Percentiles rank a stretch among this genome's conserved stretches.
Evolutionary conservation across 2,888 invertebrate genomes (phyloP).

Genomic region (Orthosia incerta): DNA sequence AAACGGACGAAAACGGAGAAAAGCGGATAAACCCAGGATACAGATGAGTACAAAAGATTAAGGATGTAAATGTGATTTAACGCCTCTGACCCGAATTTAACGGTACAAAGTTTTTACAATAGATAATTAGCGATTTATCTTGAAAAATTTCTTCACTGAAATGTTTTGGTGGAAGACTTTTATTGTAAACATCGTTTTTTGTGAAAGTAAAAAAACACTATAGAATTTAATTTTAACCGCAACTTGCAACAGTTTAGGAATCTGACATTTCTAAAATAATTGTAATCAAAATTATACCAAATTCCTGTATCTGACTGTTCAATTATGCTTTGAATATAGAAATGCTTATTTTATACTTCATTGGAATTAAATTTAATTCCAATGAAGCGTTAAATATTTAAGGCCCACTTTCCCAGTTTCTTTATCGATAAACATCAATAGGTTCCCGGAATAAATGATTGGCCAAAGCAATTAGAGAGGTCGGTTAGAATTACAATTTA

Average conservation of each 20-base stretch:
- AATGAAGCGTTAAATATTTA: neutral
- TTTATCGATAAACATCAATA: neutral
- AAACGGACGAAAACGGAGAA: slow-evolving; percentile 41
- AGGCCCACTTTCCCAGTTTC: neutral
- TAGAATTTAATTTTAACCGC: neutral
- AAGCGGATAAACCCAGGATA: slow-evolving; percentile 48
- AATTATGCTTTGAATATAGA: neutral
- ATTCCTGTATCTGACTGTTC: neutral
- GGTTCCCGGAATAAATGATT: neutral
- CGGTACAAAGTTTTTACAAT: slow-evolving; percentile 48
- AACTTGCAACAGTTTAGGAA: neutral
- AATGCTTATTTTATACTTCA: neutral
- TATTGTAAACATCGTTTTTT: neutral
- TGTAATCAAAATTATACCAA: neutral
- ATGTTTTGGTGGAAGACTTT: slow-evolving; percentile 1
- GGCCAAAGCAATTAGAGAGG: neutral
- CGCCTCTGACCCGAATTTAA: slow-evolving; percentile 44
- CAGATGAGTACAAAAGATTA: slow-evolving; percentile 58
- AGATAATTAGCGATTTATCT: slow-evolving; percentile 54
- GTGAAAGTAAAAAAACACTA: neutral
- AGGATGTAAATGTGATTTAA: slow-evolving; percentile 54
- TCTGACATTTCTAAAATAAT: neutral
- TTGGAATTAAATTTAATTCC: neutral
- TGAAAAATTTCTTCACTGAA: slow-evolving; percentile 6
- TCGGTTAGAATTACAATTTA: neutral